Evolutionary conservation across 2,888 invertebrate species (phyloP), one percentile per base, ranked within the genome.

Genomic region (Atethmia centrago): DNA sequence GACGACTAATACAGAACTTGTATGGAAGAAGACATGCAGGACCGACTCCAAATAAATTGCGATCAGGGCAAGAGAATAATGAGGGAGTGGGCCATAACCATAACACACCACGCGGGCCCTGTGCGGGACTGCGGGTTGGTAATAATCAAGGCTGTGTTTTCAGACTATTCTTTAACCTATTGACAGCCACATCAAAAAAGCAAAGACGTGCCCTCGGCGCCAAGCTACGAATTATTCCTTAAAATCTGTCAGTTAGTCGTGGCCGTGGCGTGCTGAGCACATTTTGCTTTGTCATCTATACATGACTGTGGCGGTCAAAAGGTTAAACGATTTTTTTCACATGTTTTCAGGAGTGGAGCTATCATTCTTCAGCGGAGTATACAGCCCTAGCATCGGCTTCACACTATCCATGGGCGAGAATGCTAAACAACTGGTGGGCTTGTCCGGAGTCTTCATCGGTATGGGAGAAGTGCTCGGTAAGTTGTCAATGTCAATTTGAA

Each of bases 321-420:
- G n/a, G n/a, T n/a, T 4, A 2, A 21, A 40, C 0, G 3, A 14
- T 51, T 51, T 40, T 40, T 40, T 40, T 40, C 5, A 9, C 0
- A 14, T 82, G 77, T 77, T 90, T 92, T 74, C 92, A 98, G 99
- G 99, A 40, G 95, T 99, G 72, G 99, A 99, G 91, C 93, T 99
- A 59, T 99, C 99, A 0, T 99, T 99, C 97, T 99, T 98, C 96
- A 99, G 99, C 90, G 99, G 99, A 0, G 99, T 99, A 1, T 99
- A 99, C 95, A 98, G 99, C 47, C 97, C 99, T 0, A 98, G 98
- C 85, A 98, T 99, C 81, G 99, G 99, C 0, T 98, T 98, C 92
- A 99, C 99, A 0, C 91, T 97, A 66, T 94, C 97, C 12, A 97
- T 99, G 91, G 98, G 98, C 0, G 97, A 97, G 9, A 97, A 97